Evolutionary conservation across 2,888 invertebrate genomes (phyloP).

Genomic region (Aspidapion aeneum): DNA sequence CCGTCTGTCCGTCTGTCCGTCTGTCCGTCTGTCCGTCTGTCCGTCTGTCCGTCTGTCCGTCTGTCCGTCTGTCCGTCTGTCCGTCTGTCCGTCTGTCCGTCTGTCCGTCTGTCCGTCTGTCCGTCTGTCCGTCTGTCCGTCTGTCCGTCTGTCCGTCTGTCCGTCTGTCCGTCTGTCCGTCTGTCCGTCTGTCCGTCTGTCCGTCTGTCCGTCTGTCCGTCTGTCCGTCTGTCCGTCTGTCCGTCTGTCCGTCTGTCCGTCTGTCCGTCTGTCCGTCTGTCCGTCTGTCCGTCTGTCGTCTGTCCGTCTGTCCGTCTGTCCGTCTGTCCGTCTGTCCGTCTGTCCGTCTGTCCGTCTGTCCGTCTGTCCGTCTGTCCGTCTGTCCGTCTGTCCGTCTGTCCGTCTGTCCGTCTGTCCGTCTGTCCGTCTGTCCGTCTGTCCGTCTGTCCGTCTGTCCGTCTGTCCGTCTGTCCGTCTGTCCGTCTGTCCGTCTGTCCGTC

Average conservation of each 20-base stretch:
- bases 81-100: constrained; percentile 16
- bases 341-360: constrained; percentile 14
- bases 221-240: constrained; percentile 16
- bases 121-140: constrained; percentile 16
- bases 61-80: constrained; percentile 16
- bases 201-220: constrained; percentile 18
- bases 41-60: constrained; percentile 15
- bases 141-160: constrained; percentile 17
- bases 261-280: constrained; percentile 5
- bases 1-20: constrained; percentile 4
- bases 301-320: too few relatives aligned
- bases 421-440: constrained; percentile 15
- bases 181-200: constrained; percentile 18
- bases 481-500: constrained; percentile 10
- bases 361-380: constrained; percentile 15
- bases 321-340: too few relatives aligned
- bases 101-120: constrained; percentile 17
- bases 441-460: too few relatives aligned
- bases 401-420: constrained; percentile 15
- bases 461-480: constrained; percentile 16
- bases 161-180: constrained; percentile 17
- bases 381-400: constrained; percentile 16
- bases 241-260: too few relatives aligned
- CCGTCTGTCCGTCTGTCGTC: too few relatives aligned
- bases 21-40: constrained; percentile 9